phyloP scores from a whole-genome alignment of 2,888 invertebrate genomes.

The Apamea monoglypha region DNA sequence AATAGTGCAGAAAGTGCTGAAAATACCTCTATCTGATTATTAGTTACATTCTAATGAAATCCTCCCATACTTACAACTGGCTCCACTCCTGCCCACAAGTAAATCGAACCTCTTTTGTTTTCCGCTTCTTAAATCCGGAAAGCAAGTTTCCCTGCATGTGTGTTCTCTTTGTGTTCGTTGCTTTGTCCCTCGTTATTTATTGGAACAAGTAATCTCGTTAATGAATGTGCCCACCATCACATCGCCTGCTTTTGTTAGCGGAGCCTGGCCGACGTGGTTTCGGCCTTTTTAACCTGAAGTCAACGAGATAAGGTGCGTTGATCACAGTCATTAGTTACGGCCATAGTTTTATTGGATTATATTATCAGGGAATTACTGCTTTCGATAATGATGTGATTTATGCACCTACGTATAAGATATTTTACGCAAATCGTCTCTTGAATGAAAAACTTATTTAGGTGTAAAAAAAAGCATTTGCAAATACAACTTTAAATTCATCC shows the following conservation, averaged over 20 bases:
- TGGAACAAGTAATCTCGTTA: constrained; percentile 62
- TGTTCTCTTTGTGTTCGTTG: constrained; percentile 47
- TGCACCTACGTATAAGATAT: neutral
- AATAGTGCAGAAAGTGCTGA: neutral
- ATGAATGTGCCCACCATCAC: constrained; percentile 45
- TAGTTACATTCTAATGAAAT: neutral
- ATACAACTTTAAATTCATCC: too few relatives aligned
- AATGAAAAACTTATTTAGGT: neutral
- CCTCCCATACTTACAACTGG: neutral
- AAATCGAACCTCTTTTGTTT: constrained; percentile 39
- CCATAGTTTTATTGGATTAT: constrained; percentile 6
- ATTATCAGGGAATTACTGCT: neutral
- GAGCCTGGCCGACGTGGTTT: constrained; percentile 20
- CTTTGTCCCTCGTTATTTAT: constrained; percentile 58
- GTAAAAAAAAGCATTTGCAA: neutral
- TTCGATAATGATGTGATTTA: neutral
- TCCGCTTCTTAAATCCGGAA: constrained; percentile 56
- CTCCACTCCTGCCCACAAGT: neutral
- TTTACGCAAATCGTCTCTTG: neutral
- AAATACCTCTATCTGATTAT: neutral
- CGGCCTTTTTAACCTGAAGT: constrained; percentile 27
- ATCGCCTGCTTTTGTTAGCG: constrained; percentile 19
- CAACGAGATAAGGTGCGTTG: constrained; percentile 14
- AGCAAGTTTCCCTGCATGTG: constrained; percentile 55
- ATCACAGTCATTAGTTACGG: neutral